phyloP scores from a whole-genome alignment of 2,113 vertebrate species.

The Anas platyrhynchos region DNA sequence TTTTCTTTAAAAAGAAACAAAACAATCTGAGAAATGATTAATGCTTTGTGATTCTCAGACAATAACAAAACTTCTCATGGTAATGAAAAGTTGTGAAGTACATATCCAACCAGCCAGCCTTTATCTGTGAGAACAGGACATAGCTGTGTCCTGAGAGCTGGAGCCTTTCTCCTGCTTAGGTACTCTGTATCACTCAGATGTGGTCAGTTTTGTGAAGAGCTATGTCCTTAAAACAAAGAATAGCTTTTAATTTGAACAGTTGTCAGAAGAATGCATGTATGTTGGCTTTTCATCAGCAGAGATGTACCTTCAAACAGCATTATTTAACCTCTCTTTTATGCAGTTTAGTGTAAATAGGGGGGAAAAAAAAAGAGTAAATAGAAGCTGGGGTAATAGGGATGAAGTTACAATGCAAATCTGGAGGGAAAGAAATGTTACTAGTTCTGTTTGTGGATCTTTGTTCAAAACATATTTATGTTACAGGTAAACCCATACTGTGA shows the following conservation, averaged over 20 bases:
- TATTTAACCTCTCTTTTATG: neutral
- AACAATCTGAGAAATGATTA: neutral
- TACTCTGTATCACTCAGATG: neutral
- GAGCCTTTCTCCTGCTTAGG: neutral
- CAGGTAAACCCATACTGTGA: neutral
- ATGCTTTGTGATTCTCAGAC: neutral
- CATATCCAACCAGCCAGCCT: neutral
- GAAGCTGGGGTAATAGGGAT: neutral
- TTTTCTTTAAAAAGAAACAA: neutral
- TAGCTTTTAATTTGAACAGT: neutral
- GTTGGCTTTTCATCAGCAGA: neutral
- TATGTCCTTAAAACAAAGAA: neutral
- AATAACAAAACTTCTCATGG: neutral
- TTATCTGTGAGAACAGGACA: neutral
- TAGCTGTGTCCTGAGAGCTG: neutral
- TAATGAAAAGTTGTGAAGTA: neutral
- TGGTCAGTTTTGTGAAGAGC: neutral
- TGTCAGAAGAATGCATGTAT: neutral
- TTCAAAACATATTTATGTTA: neutral
- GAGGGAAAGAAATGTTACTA: neutral
- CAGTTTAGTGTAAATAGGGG: neutral
- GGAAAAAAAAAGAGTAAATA: neutral
- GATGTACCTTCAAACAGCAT: neutral
- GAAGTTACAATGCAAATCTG: neutral
- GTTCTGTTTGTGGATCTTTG: neutral